A percentile compares a stretch with the other conserved stretches of the same genome.
phyloP scores from a whole-genome alignment of 1,140 invertebrate genomes.

The Papilio polyxenes region DNA sequence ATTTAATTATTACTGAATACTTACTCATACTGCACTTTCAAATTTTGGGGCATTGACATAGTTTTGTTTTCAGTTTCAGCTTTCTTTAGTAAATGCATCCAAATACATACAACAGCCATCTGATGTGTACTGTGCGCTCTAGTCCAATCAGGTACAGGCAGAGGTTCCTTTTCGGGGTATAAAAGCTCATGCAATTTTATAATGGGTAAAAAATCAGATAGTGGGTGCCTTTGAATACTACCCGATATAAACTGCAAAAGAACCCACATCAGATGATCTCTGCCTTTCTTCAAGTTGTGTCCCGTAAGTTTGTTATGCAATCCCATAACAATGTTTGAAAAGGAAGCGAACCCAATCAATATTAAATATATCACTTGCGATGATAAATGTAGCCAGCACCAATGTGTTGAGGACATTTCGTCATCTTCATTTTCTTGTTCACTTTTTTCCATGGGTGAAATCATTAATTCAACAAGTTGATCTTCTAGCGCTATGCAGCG shows the following conservation, averaged over 20 bases:
- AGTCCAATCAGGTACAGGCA: conserved; percentile 93
- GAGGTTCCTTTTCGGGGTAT: conserved; percentile 94
- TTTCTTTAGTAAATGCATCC: conserved; percentile 97
- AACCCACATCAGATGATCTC: conserved; percentile 98
- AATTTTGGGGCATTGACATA: conserved; percentile 90
- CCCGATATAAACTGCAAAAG: conserved; percentile 98
- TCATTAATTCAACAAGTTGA: conserved; percentile 94
- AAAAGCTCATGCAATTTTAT: conserved; percentile 95
- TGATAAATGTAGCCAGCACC: conserved; percentile 96
- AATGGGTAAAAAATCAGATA: conserved; percentile 94
- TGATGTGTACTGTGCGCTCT: conserved; percentile 93
- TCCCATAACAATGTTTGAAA: conserved; percentile 94
- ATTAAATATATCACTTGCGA: conserved; percentile 98
- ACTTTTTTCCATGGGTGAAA: conserved; percentile 94
- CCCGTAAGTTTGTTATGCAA: conserved; percentile 92
- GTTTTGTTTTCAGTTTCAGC: conserved; percentile 91
- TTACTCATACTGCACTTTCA: conserved; percentile 92
- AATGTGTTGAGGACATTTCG: conserved; percentile 87
- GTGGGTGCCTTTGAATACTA: conserved; percentile 96
- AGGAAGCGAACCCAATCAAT: conserved; percentile 95
- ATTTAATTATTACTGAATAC: conserved; percentile 50
- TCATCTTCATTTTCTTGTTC: conserved; percentile 85
- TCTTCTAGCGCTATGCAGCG: conserved; percentile 95
- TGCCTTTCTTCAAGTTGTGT: conserved; percentile 90
- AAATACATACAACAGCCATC: conserved; percentile 97